Conservation (phyloP, 2,888 invertebrate genomes). For the Nowickia ferox region DNA sequence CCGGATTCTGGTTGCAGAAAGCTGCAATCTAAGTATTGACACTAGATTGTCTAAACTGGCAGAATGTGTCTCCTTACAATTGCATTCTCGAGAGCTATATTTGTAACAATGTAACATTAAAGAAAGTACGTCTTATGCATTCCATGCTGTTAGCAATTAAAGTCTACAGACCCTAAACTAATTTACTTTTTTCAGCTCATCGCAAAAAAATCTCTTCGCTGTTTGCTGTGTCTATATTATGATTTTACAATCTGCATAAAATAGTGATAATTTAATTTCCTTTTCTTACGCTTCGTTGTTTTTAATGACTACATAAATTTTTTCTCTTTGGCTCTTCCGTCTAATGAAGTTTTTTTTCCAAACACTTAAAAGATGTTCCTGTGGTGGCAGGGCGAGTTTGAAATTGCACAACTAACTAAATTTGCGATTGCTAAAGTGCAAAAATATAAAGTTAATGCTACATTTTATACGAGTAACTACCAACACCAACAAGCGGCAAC, state of each 20-base stretch:
- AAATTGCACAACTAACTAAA: slow-evolving; percentile 41
- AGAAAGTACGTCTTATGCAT: too few species aligned
- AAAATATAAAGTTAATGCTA: slow-evolving; percentile 34
- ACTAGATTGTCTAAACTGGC: too few species aligned
- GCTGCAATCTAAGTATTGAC: too few species aligned
- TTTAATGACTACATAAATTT: slow-evolving; percentile 26
- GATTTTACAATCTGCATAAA: slow-evolving; percentile 44
- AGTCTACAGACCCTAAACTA: too few species aligned
- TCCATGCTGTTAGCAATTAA: too few species aligned
- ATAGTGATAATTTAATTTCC: slow-evolving; percentile 64
- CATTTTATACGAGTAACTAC: slow-evolving; percentile 27
- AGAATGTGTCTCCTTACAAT: too few species aligned
- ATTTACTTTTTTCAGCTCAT: background rate
- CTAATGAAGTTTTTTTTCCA: slow-evolving; percentile 17
- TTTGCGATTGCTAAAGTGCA: slow-evolving; percentile 38
- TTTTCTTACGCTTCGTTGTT: slow-evolving; percentile 46
- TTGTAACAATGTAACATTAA: too few species aligned
- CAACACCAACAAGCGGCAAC: background rate
- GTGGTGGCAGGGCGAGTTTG: slow-evolving; percentile 5
- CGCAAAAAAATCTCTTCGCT: background rate
- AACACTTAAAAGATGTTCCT: slow-evolving; percentile 20
- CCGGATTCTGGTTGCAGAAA: too few species aligned
- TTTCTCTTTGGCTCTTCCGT: background rate
- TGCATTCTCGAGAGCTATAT: too few species aligned
- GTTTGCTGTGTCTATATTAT: slow-evolving; percentile 18